These are phyloP conservation scores for Pangasius krempfi DNA, from an alignment of 2,797 vertebrate genomes.

Conservation along the genomic window DNA sequence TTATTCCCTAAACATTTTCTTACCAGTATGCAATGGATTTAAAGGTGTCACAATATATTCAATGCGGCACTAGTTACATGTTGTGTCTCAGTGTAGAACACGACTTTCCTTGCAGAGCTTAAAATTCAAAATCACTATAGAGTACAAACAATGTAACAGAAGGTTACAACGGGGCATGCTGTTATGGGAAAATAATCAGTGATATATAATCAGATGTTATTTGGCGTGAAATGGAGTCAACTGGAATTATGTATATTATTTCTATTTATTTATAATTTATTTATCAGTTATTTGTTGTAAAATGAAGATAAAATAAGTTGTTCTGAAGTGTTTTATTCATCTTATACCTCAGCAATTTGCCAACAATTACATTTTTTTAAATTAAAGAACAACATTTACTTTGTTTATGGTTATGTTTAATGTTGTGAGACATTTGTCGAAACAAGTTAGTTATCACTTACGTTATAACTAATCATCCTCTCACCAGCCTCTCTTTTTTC, in stretches of 20 bases:
- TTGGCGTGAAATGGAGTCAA: neutral
- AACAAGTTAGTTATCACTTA: neutral
- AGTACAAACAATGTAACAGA: neutral
- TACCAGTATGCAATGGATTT: neutral
- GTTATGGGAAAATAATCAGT: neutral
- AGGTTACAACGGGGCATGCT: neutral
- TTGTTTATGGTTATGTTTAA: neutral
- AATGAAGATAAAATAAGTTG: neutral
- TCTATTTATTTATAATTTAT: neutral
- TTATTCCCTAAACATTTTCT: neutral
- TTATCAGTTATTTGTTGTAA: neutral
- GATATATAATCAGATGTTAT: neutral
- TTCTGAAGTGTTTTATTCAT: neutral
- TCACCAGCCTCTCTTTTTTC: neutral
- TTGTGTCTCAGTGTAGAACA: neutral
- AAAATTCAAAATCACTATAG: neutral
- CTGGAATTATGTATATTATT: neutral
- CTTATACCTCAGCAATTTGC: neutral
- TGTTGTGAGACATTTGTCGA: neutral
- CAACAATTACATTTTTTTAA: neutral
- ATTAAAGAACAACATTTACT: neutral
- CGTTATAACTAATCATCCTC: neutral
- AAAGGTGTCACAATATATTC: neutral
- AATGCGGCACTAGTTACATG: neutral
- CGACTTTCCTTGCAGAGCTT: neutral